phyloP scores from a whole-genome alignment of 2,888 invertebrate genomes.

The Stictocephala bisonia region DNA sequence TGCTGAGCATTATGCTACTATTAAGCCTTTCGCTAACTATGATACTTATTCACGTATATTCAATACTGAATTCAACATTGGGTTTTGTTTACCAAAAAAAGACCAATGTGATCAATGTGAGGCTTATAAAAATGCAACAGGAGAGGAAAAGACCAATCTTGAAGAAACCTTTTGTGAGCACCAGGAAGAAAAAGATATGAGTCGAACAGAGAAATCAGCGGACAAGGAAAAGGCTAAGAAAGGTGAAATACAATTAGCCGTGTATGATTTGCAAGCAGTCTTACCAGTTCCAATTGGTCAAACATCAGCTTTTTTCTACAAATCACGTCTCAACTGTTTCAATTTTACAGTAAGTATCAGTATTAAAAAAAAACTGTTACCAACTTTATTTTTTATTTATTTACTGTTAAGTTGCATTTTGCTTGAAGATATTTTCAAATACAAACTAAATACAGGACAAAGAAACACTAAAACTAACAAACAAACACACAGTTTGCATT shows the following conservation, averaged over 20 bases:
- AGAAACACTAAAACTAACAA: not conserved
- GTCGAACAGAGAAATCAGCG: conserved; percentile 55
- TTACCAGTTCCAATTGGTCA: conserved; percentile 59
- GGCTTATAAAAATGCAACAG: conserved; percentile 57
- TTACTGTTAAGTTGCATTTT: conserved; percentile 15
- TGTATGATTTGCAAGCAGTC: conserved; percentile 62
- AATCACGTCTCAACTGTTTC: conserved; percentile 46
- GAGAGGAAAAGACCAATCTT: conserved; percentile 54
- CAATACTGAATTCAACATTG: conserved; percentile 60
- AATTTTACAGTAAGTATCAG: conserved; percentile 49
- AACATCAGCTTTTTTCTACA: conserved; percentile 59
- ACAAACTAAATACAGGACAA: not conserved
- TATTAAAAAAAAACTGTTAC: not conserved
- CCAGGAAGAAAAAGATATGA: conserved; percentile 50
- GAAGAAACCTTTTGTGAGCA: conserved; percentile 55
- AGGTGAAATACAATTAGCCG: conserved; percentile 54
- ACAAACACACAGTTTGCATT: not conserved
- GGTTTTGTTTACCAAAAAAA: conserved; percentile 59
- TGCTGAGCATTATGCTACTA: conserved; percentile 54
- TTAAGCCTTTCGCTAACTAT: conserved; percentile 58
- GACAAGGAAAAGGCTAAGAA: conserved; percentile 56
- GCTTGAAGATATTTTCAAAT: conserved; percentile 14
- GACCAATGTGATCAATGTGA: conserved; percentile 60
- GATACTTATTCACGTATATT: conserved; percentile 59
- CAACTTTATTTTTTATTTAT: no score